Evolutionary conservation across 2,888 invertebrate genomes (phyloP).

Genomic region (Polymixis flavicincta): DNA sequence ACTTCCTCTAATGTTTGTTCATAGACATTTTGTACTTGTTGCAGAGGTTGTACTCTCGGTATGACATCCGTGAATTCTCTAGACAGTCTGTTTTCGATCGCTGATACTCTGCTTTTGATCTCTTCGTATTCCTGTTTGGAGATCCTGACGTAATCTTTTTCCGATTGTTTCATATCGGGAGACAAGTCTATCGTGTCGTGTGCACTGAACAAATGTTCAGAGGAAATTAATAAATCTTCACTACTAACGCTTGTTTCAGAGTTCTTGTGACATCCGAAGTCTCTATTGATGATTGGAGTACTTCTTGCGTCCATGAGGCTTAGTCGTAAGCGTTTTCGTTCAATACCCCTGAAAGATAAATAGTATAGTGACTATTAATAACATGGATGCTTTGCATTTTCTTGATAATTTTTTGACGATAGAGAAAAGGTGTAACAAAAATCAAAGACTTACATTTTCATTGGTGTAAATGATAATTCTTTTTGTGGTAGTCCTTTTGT

Average conservation of each 20-base stretch:
- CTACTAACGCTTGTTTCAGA: constrained; percentile 86
- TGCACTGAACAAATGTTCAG: constrained; percentile 85
- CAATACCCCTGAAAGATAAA: constrained; percentile 81
- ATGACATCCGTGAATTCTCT: constrained; percentile 91
- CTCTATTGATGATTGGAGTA: constrained; percentile 83
- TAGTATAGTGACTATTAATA: neutral
- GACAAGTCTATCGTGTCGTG: constrained; percentile 87
- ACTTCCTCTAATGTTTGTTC: constrained; percentile 94
- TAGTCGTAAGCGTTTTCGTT: constrained; percentile 86
- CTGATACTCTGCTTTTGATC: constrained; percentile 93
- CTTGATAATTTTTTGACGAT: neutral
- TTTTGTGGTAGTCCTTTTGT: constrained; percentile 91
- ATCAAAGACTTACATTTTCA: constrained; percentile 90
- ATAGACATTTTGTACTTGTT: constrained; percentile 93
- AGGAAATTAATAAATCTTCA: constrained; percentile 85
- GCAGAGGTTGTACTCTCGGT: constrained; percentile 88
- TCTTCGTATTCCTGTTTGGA: constrained; percentile 94
- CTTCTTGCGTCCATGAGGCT: constrained; percentile 86
- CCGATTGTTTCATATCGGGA: constrained; percentile 82
- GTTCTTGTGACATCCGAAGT: constrained; percentile 81
- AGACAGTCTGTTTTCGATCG: constrained; percentile 93
- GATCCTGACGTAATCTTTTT: constrained; percentile 92
- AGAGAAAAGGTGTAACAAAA: neutral
- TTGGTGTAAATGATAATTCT: constrained; percentile 90
- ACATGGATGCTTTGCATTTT: neutral